Conservation (phyloP, 2,113 vertebrate species). For the Philantomba maxwellii region DNA sequence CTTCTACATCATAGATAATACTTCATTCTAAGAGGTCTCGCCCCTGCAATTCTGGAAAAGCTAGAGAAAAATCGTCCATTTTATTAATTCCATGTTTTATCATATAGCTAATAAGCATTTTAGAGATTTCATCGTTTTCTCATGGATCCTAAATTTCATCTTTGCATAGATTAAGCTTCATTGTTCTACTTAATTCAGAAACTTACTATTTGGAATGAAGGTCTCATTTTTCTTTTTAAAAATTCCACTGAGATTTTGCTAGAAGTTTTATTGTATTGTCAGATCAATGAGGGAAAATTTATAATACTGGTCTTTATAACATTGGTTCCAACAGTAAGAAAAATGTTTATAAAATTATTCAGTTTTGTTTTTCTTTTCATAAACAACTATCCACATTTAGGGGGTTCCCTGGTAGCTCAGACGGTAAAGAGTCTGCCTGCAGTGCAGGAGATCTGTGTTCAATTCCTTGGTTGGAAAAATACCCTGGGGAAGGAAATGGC, state of each 20-base stretch:
- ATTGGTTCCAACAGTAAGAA: not conserved
- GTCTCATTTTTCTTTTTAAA: not conserved
- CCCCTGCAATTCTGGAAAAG: not conserved
- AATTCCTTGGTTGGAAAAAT: not conserved
- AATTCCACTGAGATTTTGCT: not conserved
- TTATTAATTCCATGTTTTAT: not conserved
- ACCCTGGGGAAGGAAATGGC: not conserved
- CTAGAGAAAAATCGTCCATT: not conserved
- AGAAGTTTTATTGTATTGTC: not conserved
- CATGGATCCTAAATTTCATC: not conserved
- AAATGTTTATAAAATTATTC: not conserved
- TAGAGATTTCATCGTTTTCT: not conserved
- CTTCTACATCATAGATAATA: not conserved
- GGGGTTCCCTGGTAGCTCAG: not conserved
- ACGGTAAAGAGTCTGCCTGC: accelerated
- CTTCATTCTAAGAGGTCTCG: not conserved
- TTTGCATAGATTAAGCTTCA: not conserved
- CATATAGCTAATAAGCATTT: not conserved
- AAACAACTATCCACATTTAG: not conserved
- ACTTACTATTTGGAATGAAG: not conserved
- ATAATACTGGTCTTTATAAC: not conserved
- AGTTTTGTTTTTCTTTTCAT: not conserved
- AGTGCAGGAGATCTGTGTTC: not conserved
- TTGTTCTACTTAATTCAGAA: not conserved
- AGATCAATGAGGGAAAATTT: not conserved